phyloP scores from a whole-genome alignment of 2,888 invertebrate genomes.

The Pogonocherus hispidulus region DNA sequence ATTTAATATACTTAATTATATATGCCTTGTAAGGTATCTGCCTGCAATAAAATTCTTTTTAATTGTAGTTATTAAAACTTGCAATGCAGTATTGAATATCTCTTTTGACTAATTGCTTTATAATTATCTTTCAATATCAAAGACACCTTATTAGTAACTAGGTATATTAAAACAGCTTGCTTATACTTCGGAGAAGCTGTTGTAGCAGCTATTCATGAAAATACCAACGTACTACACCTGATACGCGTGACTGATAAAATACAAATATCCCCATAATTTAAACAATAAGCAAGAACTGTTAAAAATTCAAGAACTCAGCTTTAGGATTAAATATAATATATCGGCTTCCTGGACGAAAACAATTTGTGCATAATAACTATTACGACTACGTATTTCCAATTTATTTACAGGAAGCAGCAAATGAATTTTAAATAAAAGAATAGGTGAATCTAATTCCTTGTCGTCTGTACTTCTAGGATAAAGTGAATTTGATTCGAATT shows the following conservation, averaged over 20 bases:
- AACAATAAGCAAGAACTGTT: background rate
- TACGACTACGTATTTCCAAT: background rate
- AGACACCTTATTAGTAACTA: too few species aligned
- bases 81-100: too few species aligned
- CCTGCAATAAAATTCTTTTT: too few species aligned
- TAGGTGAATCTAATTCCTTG: constrained; percentile 8
- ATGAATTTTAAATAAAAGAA: constrained; percentile 14
- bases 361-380: constrained; percentile 9
- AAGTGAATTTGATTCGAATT: background rate
- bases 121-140: too few species aligned
- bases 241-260: background rate
- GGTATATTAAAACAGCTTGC: too few species aligned
- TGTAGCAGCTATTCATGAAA: background rate
- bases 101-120: too few species aligned
- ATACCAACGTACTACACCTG: too few species aligned
- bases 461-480: background rate
- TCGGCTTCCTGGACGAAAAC: constrained; percentile 1
- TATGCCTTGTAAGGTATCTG: too few species aligned
- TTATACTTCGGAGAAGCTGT: background rate
- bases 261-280: background rate
- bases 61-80: too few species aligned
- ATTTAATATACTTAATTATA: too few species aligned
- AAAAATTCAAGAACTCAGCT: constrained; percentile 11
- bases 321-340: background rate
- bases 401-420: constrained; percentile 13